Percentiles rank a stretch among this genome's conserved stretches.
Evolutionary conservation across 2,888 invertebrate species (phyloP).

Genomic region (Nomada hirtipes): DNA sequence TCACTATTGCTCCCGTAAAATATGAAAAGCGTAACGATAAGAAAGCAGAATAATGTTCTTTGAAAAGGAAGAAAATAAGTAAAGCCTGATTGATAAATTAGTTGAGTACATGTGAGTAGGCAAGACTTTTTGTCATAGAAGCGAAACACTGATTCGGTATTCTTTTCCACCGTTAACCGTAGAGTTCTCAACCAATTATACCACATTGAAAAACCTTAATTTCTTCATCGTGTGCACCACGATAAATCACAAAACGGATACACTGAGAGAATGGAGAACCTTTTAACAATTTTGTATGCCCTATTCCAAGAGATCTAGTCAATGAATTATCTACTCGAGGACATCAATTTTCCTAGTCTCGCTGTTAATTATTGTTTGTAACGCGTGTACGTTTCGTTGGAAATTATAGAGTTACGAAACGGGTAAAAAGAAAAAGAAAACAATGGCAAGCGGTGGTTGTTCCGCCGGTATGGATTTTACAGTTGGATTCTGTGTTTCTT

Average conservation of each 20-base stretch:
- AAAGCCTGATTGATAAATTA: constrained; percentile 57
- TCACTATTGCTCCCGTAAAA: constrained; percentile 39
- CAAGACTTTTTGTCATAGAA: constrained; percentile 34
- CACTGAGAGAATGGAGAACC: constrained; percentile 4
- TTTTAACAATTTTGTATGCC: constrained; percentile 55
- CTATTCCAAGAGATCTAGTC: constrained; percentile 19
- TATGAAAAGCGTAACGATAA: constrained; percentile 12
- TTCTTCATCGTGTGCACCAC: background rate
- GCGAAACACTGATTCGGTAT: constrained; percentile 11
- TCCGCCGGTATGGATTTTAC: constrained; percentile 32
- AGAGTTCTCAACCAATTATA: constrained; percentile 15
- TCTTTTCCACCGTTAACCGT: constrained; percentile 15
- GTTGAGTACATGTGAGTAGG: constrained; percentile 48
- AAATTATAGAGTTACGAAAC: background rate
- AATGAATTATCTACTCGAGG: constrained; percentile 30
- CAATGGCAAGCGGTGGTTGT: constrained; percentile 13
- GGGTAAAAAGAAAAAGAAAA: background rate
- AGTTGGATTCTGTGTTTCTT: constrained; percentile 35
- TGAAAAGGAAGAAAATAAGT: constrained; percentile 37
- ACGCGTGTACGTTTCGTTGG: background rate
- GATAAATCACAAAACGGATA: constrained; percentile 22
- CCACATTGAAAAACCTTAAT: constrained; percentile 20
- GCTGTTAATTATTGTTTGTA: constrained; percentile 33
- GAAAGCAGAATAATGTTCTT: background rate
- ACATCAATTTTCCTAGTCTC: constrained; percentile 14